Evolutionary conservation across 2,797 vertebrate species (phyloP), one percentile per base, ranked within the genome.

Genomic region (Pogoniulus pusillus): DNA sequence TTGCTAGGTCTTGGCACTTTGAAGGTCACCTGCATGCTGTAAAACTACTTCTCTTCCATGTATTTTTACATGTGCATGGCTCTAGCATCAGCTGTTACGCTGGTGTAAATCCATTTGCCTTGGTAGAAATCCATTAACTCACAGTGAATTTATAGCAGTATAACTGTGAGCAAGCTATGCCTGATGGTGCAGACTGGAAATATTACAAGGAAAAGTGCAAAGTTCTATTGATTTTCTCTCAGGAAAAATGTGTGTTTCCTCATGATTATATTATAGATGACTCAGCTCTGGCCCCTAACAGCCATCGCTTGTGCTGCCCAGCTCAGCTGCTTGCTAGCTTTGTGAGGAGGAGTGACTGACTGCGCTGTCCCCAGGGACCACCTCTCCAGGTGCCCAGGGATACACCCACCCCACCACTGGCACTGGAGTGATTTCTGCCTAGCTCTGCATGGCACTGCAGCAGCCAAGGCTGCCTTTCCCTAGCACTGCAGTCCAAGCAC

Each of bases 201-300:
- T 82, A 94, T 73, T 94, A 94, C 94, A 95, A 70, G 76, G 91
- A 85, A 95, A 95, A 94, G 91, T 93, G 93, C 94, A 94, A 95
- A 93, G 94, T 93, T 95, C 86, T 85, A 94, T 95, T 70, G 91
- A 96, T 96, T 95, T 95, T 89, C 69, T 91, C 89, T 95, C 93
- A 94, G 86, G 79, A 93, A 92, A 85, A 94, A 93, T 73, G 82
- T 80, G 87, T 82, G 86, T 93, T 96, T 92, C 91, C 87, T 87
- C 91, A 87, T 91, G 89, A 92, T 89, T 94, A 17, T 70, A 79
- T 94, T 94, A 95, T 17, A 72, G 93, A 91, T 91, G 81, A 78
- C 82, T 93, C 88, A 70, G 94, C 79, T 89, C 76, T 70, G 86
- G 91, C 57, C 76, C 79, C 79, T 57, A 66, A 2, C 39, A 90